These are phyloP conservation scores for Echeneis naucrates DNA, from an alignment of 2,797 vertebrate species.

Conservation along the genomic window DNA sequence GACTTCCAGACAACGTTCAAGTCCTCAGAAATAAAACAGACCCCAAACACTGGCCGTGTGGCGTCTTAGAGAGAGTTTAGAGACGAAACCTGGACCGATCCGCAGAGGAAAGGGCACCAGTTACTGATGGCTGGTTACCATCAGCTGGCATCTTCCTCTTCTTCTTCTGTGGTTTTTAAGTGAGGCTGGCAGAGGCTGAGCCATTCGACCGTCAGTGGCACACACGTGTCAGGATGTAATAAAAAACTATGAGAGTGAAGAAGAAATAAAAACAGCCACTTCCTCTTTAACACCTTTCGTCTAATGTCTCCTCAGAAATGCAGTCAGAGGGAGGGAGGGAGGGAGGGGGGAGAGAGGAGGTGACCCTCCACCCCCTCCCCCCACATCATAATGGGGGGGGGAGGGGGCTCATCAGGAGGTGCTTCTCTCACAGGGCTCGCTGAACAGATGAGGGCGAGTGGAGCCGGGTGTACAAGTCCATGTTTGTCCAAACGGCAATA, in stretches of 20 bases:
- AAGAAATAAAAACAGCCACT: neutral
- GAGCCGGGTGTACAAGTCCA: constrained; percentile 46
- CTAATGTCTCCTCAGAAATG: constrained; percentile 42
- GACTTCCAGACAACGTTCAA: constrained; percentile 7
- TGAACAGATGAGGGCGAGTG: constrained; percentile 31
- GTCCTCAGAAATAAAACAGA: constrained; percentile 7
- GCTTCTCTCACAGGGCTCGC: constrained; percentile 66
- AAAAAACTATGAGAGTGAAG: constrained; percentile 15
- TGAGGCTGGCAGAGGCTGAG: neutral
- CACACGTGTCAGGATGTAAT: neutral
- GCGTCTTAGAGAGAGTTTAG: neutral
- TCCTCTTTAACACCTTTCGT: constrained; percentile 31
- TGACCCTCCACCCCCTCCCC: neutral
- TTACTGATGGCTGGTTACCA: neutral
- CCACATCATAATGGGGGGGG: neutral
- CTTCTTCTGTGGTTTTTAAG: neutral
- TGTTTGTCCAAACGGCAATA: constrained; percentile 14
- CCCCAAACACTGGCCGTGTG: neutral
- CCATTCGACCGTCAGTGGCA: neutral
- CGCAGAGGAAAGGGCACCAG: constrained; percentile 1
- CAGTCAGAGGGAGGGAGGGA: neutral
- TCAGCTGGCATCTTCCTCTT: constrained; percentile 13
- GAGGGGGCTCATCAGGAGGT: too few species aligned
- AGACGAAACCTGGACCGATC: neutral
- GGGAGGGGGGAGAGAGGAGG: neutral